A percentile compares a stretch with the other conserved stretches of the same genome.
Evolutionary conservation across 2,888 invertebrate genomes (phyloP).

Genomic region (Loripinus fragilis): DNA sequence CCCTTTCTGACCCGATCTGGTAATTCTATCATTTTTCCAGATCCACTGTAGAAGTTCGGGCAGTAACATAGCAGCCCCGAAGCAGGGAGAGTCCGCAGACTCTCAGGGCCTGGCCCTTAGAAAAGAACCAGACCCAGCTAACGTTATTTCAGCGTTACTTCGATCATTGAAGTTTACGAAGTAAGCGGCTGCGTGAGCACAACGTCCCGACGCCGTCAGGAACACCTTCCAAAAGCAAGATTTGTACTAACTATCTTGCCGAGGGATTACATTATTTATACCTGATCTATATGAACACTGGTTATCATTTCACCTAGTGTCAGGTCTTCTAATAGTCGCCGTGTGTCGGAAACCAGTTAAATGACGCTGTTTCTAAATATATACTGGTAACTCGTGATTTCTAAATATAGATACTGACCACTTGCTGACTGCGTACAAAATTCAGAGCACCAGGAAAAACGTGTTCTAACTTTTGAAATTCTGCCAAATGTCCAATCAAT

Average conservation of each 20-base stretch:
- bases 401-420: too few relatives aligned
- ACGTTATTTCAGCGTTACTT: conserved; percentile 18
- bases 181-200: conserved; percentile 14
- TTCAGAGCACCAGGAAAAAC: too few relatives aligned
- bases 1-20: conserved; percentile 22
- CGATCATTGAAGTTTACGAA: not conserved
- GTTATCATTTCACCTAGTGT: too few relatives aligned
- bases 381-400: too few relatives aligned
- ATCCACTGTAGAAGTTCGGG: conserved; percentile 23
- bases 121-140: conserved; percentile 40
- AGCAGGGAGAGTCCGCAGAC: conserved; percentile 28
- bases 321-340: too few relatives aligned
- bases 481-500: too few relatives aligned
- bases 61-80: conserved; percentile 32
- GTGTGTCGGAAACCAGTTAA: too few relatives aligned
- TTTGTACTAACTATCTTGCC: not conserved
- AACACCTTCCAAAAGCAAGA: not conserved
- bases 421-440: too few relatives aligned
- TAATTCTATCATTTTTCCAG: conserved; percentile 24
- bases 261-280: too few relatives aligned
- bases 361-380: too few relatives aligned
- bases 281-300: too few relatives aligned
- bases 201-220: not conserved
- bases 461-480: too few relatives aligned
- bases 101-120: conserved; percentile 35